These are phyloP conservation scores for Siderastrea radians DNA, from an alignment of 92 coral and sea anemone genomes.

Conservation along the genomic window DNA sequence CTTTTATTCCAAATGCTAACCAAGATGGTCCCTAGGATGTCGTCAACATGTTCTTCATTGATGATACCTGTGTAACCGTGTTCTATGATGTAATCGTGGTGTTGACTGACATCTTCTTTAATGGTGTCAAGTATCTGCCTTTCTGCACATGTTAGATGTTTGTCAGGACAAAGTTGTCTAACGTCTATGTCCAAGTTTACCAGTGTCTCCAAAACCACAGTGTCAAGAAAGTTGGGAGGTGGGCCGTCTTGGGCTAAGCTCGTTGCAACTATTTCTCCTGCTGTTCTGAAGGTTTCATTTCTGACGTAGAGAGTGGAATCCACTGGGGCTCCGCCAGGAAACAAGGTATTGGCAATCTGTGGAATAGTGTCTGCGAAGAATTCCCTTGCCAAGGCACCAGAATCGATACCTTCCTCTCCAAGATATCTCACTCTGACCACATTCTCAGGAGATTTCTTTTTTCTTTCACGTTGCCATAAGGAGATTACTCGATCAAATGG, in stretches of 20 bases:
- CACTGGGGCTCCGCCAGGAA: constrained; percentile 60
- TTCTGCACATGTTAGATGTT: constrained; percentile 28
- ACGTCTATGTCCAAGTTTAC: constrained; percentile 4
- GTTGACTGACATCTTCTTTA: constrained; percentile 12
- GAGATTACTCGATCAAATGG: background rate
- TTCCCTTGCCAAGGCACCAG: constrained; percentile 21
- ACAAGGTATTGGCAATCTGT: constrained; percentile 6
- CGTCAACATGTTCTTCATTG: constrained; percentile 3
- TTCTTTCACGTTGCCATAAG: constrained; percentile 54
- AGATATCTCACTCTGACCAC: constrained; percentile 2
- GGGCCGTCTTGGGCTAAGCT: constrained; percentile 59
- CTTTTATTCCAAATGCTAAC: constrained; percentile 30
- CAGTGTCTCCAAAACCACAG: constrained; percentile 3
- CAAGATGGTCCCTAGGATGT: constrained; percentile 14
- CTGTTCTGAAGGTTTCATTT: background rate
- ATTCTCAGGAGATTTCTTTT: constrained; percentile 9
- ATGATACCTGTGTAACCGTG: constrained; percentile 50
- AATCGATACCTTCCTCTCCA: constrained; percentile 42
- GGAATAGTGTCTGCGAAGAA: constrained; percentile 4
- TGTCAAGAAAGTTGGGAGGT: constrained; percentile 54
- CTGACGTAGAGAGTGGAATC: constrained; percentile 39
- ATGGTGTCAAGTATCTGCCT: constrained; percentile 4
- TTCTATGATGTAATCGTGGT: constrained; percentile 24
- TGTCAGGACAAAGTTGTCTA: background rate
- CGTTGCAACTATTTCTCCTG: constrained; percentile 56